A percentile compares a stretch with the other conserved stretches of the same genome.
These are phyloP conservation scores for Amphiduros pacificus DNA, from an alignment of 2,888 invertebrate genomes.

Conservation along the genomic window DNA sequence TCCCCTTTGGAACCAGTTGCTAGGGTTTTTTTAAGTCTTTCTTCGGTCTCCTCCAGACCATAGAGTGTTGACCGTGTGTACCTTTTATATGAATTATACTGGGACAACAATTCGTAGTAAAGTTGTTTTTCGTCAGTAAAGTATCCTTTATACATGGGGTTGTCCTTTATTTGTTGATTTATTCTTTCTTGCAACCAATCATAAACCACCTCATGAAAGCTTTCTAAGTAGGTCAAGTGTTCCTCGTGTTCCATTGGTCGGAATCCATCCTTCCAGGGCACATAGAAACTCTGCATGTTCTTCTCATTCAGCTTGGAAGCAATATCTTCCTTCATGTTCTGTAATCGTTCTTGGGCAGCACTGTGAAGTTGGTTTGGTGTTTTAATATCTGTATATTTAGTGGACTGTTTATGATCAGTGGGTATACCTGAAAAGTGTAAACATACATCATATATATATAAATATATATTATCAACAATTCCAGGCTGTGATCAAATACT, in stretches of 20 bases:
- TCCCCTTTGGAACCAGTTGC: neutral
- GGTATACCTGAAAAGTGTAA: too few relatives aligned
- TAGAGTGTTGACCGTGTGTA: neutral
- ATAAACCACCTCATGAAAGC: conserved; percentile 1
- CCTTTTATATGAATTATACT: neutral
- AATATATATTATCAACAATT: too few relatives aligned
- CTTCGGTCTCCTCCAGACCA: neutral
- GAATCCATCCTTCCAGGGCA: conserved; percentile 3
- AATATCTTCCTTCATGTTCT: neutral
- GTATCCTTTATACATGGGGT: neutral
- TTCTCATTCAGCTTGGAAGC: neutral
- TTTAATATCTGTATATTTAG: too few relatives aligned
- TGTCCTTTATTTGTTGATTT: neutral
- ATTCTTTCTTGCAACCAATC: neutral
- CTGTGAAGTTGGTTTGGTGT: too few relatives aligned
- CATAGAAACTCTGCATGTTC: neutral
- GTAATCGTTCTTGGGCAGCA: neutral
- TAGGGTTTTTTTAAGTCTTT: neutral
- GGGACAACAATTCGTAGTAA: neutral
- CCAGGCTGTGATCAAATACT: too few relatives aligned
- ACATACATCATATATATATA: too few relatives aligned
- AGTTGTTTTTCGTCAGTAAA: neutral
- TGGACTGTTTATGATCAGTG: too few relatives aligned
- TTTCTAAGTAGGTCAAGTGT: conserved; percentile 17
- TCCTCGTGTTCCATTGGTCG: conserved; percentile 6